These are phyloP conservation scores for Rutpela maculata DNA, from an alignment of 2,888 invertebrate species.

Conservation along the genomic window DNA sequence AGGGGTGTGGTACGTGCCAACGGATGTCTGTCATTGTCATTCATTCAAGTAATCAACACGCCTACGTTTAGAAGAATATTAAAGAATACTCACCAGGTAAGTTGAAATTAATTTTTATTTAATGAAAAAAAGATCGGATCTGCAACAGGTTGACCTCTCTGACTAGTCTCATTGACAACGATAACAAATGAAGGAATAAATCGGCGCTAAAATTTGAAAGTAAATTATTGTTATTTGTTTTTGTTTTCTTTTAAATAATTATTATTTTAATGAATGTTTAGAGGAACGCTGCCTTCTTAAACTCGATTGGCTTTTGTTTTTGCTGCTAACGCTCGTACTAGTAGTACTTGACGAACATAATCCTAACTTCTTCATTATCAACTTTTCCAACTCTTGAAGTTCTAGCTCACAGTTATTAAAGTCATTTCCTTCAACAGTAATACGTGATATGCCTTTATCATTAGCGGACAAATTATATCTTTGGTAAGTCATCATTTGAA, in stretches of 20 bases:
- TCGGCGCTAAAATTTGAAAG: conserved; percentile 37
- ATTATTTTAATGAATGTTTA: background rate
- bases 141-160: conserved; percentile 19
- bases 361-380: conserved; percentile 7
- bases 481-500: conserved; percentile 50
- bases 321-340: conserved; percentile 1
- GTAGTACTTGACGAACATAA: conserved; percentile 12
- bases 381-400: conserved; percentile 33
- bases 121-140: background rate
- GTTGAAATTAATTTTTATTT: background rate
- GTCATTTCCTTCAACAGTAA: conserved; percentile 48
- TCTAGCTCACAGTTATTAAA: conserved; percentile 28
- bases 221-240: background rate
- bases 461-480: conserved; percentile 20
- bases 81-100: conserved; percentile 28
- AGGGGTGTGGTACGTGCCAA: conserved; percentile 41
- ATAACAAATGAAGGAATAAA: conserved; percentile 8
- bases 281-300: background rate
- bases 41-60: background rate
- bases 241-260: background rate
- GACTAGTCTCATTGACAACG: background rate
- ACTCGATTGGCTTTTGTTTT: conserved; percentile 9
- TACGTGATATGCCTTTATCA: conserved; percentile 47
- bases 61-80: conserved; percentile 9
- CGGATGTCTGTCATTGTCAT: background rate